phyloP scores from a whole-genome alignment of 2,797 vertebrate species.

The Lycodopsis pacificus region DNA sequence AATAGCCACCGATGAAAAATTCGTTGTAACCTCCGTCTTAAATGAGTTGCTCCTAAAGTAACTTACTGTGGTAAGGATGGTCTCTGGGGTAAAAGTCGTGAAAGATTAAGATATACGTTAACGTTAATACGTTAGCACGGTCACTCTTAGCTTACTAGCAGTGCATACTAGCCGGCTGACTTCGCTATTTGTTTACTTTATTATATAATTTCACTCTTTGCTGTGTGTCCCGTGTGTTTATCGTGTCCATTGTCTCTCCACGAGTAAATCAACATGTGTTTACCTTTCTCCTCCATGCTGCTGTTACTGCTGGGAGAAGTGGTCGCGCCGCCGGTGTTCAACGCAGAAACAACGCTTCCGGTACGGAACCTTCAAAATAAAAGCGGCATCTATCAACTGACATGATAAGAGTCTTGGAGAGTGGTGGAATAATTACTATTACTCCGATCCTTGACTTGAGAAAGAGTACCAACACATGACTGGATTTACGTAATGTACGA shows the following conservation, averaged over 20 bases:
- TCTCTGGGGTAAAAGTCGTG: too few species aligned
- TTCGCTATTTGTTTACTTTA: neutral
- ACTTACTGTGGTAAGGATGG: too few species aligned
- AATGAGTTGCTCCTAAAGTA: too few species aligned
- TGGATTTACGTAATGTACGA: neutral
- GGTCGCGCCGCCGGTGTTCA: neutral
- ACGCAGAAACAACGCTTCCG: constrained; percentile 20
- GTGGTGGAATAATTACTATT: neutral
- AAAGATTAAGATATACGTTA: too few species aligned
- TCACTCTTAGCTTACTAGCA: neutral
- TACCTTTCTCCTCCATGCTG: constrained; percentile 12
- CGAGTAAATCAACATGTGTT: neutral
- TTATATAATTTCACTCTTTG: fast-evolving
- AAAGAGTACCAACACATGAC: neutral
- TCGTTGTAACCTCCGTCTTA: too few species aligned
- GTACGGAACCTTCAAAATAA: constrained; percentile 26
- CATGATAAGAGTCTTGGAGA: neutral
- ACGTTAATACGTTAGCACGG: too few species aligned
- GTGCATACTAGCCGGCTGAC: neutral
- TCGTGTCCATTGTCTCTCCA: fast-evolving
- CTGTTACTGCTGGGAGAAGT: neutral
- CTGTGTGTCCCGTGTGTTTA: neutral
- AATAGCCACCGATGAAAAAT: neutral
- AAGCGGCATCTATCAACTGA: neutral
- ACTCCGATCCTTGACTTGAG: neutral